Percentiles rank a stretch among this genome's conserved stretches.
Evolutionary conservation across 2,113 vertebrate genomes (phyloP).

Genomic region (Mus pahari): DNA sequence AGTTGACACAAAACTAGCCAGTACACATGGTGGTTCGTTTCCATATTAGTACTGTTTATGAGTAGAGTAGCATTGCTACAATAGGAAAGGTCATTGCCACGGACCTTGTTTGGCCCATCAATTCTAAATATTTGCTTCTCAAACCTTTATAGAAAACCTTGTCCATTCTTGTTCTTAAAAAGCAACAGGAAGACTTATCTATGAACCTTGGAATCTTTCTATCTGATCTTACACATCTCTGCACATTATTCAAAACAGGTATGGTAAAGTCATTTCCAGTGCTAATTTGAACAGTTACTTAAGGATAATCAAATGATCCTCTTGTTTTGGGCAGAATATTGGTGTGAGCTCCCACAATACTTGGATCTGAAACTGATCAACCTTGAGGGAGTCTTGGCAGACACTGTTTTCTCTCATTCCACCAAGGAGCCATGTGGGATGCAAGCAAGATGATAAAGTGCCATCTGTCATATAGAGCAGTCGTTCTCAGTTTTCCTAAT

Average conservation of each 20-base stretch:
- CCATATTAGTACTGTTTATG: background rate
- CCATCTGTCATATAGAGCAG: background rate
- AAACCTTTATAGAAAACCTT: background rate
- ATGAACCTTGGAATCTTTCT: background rate
- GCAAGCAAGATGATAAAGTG: background rate
- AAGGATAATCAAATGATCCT: background rate
- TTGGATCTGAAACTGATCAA: background rate
- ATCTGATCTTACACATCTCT: background rate
- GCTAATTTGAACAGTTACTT: background rate
- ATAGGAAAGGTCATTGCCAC: background rate
- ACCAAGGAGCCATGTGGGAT: background rate
- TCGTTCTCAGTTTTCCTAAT: background rate
- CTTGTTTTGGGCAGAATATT: background rate
- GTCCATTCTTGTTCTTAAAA: background rate
- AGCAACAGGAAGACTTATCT: background rate
- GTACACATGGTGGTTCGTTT: background rate
- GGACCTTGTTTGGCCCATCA: background rate
- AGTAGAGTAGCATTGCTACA: background rate
- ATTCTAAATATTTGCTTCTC: constrained; percentile 26
- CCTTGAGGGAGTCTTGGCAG: background rate
- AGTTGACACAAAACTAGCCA: too few species aligned
- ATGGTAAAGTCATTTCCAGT: background rate
- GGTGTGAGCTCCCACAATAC: background rate
- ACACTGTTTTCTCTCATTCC: constrained; percentile 6
- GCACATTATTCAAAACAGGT: background rate